Percentiles rank a stretch among this genome's conserved stretches.
Evolutionary conservation across 2,888 invertebrate species (phyloP).

Genomic region (Morinoia aosen): DNA sequence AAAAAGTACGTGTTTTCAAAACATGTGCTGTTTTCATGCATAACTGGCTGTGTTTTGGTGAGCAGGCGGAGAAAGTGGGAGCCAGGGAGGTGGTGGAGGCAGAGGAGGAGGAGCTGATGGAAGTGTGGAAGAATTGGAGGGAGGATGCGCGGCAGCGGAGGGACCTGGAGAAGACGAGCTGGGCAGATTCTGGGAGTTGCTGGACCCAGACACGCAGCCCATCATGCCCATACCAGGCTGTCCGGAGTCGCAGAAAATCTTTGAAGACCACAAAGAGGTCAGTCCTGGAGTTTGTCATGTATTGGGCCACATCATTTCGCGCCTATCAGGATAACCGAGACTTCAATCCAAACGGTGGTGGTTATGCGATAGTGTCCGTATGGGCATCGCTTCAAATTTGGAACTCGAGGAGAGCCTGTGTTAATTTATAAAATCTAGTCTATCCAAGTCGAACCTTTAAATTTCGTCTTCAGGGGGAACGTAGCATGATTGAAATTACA

Average conservation of each 20-base stretch:
- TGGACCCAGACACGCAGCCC: slow-evolving; percentile 79
- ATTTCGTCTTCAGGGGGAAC: not conserved
- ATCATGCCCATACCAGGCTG: slow-evolving; percentile 84
- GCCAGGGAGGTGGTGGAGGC: not conserved
- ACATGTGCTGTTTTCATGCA: not conserved
- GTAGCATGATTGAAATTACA: too few relatives aligned
- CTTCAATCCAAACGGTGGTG: not conserved
- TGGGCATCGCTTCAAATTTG: not conserved
- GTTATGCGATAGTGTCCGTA: not conserved
- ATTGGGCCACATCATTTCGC: not conserved
- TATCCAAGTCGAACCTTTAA: not conserved
- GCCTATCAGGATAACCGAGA: not conserved
- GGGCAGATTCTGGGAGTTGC: slow-evolving; percentile 63
- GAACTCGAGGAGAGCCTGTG: not conserved
- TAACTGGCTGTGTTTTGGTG: not conserved
- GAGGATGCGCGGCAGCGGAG: not conserved
- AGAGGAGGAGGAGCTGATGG: not conserved
- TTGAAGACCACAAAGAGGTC: slow-evolving; percentile 84
- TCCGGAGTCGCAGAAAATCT: slow-evolving; percentile 86
- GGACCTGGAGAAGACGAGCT: slow-evolving; percentile 58
- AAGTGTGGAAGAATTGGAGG: not conserved
- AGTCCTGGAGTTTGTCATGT: not conserved
- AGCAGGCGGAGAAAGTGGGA: not conserved
- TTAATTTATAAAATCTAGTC: not conserved
- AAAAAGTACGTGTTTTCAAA: not conserved